phyloP scores from a whole-genome alignment of 2,797 vertebrate genomes.

The Acipenser transmontanus region DNA sequence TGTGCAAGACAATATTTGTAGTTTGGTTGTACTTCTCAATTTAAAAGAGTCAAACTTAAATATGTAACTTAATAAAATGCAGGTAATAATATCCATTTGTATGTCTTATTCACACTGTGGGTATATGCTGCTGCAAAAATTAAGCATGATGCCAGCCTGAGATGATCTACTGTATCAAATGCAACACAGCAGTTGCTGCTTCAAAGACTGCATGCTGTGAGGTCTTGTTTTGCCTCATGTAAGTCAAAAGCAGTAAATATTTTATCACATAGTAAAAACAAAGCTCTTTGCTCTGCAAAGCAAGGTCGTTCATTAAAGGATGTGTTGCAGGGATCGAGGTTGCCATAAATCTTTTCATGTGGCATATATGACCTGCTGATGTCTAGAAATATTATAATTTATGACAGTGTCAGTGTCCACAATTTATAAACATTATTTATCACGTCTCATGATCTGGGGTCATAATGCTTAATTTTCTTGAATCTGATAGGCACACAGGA shows the following conservation, averaged over 20 bases:
- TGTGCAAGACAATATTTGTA: no score
- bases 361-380: neutral
- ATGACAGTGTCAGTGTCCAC: slow-evolving; percentile 6
- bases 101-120: neutral
- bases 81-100: neutral
- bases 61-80: no score
- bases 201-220: neutral
- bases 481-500: neutral
- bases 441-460: slow-evolving; percentile 6
- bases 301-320: slow-evolving; percentile 14
- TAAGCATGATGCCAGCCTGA: neutral
- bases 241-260: slow-evolving; percentile 21
- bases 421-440: slow-evolving; percentile 12
- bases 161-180: neutral
- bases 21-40: no score
- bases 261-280: slow-evolving; percentile 18
- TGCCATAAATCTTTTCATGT: slow-evolving; percentile 4
- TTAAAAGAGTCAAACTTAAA: no score
- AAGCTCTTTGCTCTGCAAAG: slow-evolving; percentile 12
- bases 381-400: slow-evolving; percentile 16
- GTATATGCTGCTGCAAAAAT: neutral
- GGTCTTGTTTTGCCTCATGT: slow-evolving; percentile 10
- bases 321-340: neutral
- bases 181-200: neutral
- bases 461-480: slow-evolving; percentile 10